These are phyloP conservation scores for Heteronetta atricapilla DNA, from an alignment of 2,113 vertebrate genomes.

Conservation along the genomic window DNA sequence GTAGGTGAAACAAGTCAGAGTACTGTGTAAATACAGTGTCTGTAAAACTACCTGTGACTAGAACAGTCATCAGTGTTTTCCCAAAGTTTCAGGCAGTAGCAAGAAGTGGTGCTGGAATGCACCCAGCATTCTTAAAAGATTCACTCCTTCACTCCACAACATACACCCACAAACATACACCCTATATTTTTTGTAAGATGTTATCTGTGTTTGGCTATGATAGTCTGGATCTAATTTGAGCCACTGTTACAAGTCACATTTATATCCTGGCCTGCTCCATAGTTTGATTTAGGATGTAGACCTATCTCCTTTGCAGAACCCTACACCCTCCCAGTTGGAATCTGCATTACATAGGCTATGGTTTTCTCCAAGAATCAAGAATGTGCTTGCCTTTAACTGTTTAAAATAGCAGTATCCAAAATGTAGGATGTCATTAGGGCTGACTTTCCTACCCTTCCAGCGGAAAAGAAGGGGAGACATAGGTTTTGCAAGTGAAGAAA, in stretches of 20 bases:
- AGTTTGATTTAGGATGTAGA: conserved; percentile 72
- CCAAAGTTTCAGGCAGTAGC: conserved; percentile 35
- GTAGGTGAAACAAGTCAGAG: conserved; percentile 25
- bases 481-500: conserved; percentile 18
- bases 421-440: conserved; percentile 1
- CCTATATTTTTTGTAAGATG: conserved; percentile 41
- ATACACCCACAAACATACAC: neutral
- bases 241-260: conserved; percentile 62
- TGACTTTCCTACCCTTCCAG: neutral
- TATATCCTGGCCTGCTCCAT: conserved; percentile 64
- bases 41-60: conserved; percentile 29
- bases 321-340: conserved; percentile 61
- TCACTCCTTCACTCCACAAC: no score
- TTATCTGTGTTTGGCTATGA: conserved; percentile 64
- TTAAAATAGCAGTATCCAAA: conserved; percentile 48
- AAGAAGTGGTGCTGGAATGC: conserved; percentile 17
- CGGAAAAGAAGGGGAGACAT: neutral
- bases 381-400: conserved; percentile 20
- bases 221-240: conserved; percentile 74
- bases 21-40: conserved; percentile 16
- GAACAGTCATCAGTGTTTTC: conserved; percentile 29
- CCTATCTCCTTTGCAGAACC: conserved; percentile 49
- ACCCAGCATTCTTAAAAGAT: neutral
- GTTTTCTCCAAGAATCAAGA: conserved; percentile 54
- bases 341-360: conserved; percentile 44